Percentiles rank a stretch among this genome's conserved stretches.
Conservation (phyloP, 2,797 vertebrate species). For the Hipposideros larvatus region DNA sequence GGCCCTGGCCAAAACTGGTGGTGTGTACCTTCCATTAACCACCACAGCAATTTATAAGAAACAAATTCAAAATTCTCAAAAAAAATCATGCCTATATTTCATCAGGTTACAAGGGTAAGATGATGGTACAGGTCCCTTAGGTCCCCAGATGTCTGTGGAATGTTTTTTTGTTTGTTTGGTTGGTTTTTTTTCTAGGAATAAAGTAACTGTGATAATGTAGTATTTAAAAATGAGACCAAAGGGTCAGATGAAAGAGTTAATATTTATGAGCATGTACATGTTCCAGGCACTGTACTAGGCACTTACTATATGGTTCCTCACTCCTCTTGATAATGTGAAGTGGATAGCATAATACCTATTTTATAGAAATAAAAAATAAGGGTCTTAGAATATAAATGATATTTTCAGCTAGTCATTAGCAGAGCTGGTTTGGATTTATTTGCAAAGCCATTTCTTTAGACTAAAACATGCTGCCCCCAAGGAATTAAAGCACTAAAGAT, state of each 20-base stretch:
- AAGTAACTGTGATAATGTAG: neutral
- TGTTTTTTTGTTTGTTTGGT: neutral
- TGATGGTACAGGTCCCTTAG: neutral
- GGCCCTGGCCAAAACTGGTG: neutral
- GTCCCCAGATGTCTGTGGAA: neutral
- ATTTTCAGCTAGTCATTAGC: neutral
- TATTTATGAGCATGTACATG: neutral
- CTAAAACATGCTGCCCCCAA: neutral
- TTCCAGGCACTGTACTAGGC: neutral
- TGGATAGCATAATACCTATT: neutral
- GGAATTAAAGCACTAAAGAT: slow-evolving; percentile 1
- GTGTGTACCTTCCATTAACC: neutral
- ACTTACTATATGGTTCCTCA: neutral
- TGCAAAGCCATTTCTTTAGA: slow-evolving; percentile 43
- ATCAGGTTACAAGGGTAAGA: neutral
- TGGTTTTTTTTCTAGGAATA: neutral
- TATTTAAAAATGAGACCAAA: neutral
- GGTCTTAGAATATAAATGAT: neutral
- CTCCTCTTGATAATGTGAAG: neutral
- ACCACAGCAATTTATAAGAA: neutral
- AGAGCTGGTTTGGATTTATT: neutral
- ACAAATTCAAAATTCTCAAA: slow-evolving; percentile 27
- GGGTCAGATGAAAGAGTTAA: neutral
- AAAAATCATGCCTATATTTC: slow-evolving; percentile 15
- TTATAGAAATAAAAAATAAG: neutral